Evolutionary conservation across 1,140 invertebrate genomes (phyloP).

Genomic region (Helicorthomorpha holstii): DNA sequence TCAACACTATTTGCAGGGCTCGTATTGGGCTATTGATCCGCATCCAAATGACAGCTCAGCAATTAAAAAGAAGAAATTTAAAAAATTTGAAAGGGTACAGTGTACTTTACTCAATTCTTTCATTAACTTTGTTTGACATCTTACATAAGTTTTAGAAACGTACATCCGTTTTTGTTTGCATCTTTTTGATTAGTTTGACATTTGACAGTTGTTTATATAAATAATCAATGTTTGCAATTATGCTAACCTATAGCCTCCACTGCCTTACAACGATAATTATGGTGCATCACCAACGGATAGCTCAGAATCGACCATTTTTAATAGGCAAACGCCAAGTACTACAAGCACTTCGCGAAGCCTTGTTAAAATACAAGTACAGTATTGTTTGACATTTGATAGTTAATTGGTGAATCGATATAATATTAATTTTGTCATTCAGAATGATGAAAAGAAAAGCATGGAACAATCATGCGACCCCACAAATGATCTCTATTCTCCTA

Average conservation of each 20-base stretch:
- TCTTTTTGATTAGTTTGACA: neutral
- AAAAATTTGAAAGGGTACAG: neutral
- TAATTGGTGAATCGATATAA: too few relatives aligned
- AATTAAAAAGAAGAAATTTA: slow-evolving; percentile 15
- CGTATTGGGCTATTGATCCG: slow-evolving; percentile 42
- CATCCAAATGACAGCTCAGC: slow-evolving; percentile 15
- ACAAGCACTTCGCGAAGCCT: too few relatives aligned
- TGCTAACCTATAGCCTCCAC: neutral
- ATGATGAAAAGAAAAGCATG: too few relatives aligned
- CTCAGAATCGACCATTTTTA: too few relatives aligned
- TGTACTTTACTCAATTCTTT: neutral
- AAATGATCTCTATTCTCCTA: too few relatives aligned
- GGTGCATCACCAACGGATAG: too few relatives aligned
- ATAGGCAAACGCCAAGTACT: too few relatives aligned
- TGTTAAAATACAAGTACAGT: too few relatives aligned
- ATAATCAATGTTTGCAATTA: neutral
- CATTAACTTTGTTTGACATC: neutral
- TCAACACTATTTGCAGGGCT: slow-evolving; percentile 23
- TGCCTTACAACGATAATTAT: neutral
- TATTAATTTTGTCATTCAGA: too few relatives aligned
- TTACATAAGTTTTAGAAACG: neutral
- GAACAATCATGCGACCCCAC: too few relatives aligned
- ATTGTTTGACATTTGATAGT: too few relatives aligned
- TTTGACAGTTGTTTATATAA: neutral
- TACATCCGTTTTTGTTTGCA: neutral